Evolutionary conservation across 2,888 invertebrate species (phyloP).

Genomic region (Caradrina kadenii): DNA sequence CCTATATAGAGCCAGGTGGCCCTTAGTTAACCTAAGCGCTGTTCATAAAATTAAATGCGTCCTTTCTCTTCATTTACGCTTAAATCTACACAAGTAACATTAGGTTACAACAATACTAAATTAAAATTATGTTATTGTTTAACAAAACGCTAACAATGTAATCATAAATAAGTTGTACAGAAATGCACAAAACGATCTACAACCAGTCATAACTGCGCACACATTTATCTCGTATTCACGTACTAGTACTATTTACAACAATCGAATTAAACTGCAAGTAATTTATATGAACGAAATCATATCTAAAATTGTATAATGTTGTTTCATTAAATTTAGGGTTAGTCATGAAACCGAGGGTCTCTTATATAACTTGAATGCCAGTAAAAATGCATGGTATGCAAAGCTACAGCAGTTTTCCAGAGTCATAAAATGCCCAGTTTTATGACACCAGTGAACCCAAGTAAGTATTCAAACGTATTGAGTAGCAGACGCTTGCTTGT

Average conservation of each 20-base stretch:
- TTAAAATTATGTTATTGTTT: conserved; percentile 35
- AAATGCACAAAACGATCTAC: conserved; percentile 25
- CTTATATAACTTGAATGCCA: conserved; percentile 41
- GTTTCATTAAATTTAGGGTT: conserved; percentile 46
- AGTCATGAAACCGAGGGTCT: conserved; percentile 38
- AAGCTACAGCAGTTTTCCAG: conserved; percentile 54
- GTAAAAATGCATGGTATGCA: conserved; percentile 65
- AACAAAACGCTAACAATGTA: conserved; percentile 28
- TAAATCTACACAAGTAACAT: conserved; percentile 11
- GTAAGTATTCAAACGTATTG: conserved; percentile 52
- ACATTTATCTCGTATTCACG: conserved; percentile 11
- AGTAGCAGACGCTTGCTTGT: conserved; percentile 50
- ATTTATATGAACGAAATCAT: conserved; percentile 43
- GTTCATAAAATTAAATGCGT: conserved; percentile 26
- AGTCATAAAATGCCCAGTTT: conserved; percentile 62
- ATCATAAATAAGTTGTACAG: conserved; percentile 42
- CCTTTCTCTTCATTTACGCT: background rate
- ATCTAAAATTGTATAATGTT: conserved; percentile 18
- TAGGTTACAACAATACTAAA: conserved; percentile 24
- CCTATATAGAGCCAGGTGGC: background rate
- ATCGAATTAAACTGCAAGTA: conserved; percentile 44
- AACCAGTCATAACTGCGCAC: conserved; percentile 12
- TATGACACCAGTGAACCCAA: conserved; percentile 53
- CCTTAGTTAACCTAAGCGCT: conserved; percentile 26
- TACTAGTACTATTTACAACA: conserved; percentile 23